Conservation (phyloP, 2,888 invertebrate genomes). For the Amphimallon solstitiale region DNA sequence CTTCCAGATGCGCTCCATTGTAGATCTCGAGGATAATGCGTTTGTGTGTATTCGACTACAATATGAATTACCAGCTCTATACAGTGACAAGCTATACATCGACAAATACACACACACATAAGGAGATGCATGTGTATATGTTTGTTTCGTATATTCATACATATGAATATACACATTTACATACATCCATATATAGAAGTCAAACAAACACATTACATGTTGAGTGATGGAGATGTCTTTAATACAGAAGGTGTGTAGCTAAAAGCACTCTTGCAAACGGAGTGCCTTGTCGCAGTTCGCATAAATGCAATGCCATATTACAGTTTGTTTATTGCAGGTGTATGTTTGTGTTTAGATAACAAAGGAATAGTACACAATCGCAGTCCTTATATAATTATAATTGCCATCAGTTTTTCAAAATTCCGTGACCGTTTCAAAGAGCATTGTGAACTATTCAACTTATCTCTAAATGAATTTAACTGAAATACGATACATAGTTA, state of each 20-base stretch:
- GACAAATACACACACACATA: neutral
- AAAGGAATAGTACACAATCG: neutral
- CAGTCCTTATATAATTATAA: too few relatives aligned
- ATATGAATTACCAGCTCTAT: constrained; percentile 22
- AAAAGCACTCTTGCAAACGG: too few relatives aligned
- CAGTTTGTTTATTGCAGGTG: constrained; percentile 2
- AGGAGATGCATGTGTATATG: neutral
- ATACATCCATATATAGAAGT: too few relatives aligned
- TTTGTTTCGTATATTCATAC: neutral
- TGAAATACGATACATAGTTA: too few relatives aligned
- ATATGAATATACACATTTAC: neutral
- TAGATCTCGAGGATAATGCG: constrained; percentile 9
- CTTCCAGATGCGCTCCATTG: constrained; percentile 5
- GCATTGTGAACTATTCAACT: too few relatives aligned
- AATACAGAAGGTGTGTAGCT: too few relatives aligned
- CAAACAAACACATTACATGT: too few relatives aligned
- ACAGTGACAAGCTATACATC: constrained; percentile 1
- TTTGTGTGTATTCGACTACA: constrained; percentile 9
- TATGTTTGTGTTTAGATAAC: neutral
- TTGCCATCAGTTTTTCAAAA: too few relatives aligned
- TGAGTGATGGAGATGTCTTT: too few relatives aligned
- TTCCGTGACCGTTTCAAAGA: too few relatives aligned
- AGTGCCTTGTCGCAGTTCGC: constrained; percentile 1
- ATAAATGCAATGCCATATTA: constrained; percentile 3
- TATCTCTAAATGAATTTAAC: too few relatives aligned